These are phyloP conservation scores for Bagarius yarrelli DNA, from an alignment of 2,113 vertebrate species.

Conservation along the genomic window DNA sequence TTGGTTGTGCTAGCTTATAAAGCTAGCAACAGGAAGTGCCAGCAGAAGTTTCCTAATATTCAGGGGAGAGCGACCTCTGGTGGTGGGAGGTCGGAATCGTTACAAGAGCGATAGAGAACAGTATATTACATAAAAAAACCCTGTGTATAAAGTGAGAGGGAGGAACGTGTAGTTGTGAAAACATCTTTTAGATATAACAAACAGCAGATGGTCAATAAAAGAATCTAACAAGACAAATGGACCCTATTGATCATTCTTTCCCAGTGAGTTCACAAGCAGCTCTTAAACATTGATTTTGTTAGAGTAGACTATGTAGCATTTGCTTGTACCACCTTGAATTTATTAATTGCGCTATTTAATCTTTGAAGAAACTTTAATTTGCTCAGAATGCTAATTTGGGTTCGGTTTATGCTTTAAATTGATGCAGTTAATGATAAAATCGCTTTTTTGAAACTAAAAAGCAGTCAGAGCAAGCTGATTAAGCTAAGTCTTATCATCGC, in stretches of 20 bases:
- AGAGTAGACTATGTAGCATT: background rate
- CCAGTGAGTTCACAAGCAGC: background rate
- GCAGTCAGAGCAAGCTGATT: background rate
- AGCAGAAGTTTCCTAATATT: no score
- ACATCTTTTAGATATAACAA: background rate
- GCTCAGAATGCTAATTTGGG: background rate
- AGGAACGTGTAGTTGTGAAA: background rate
- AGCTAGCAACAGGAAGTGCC: no score
- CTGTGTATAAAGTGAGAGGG: background rate
- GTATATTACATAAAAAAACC: background rate
- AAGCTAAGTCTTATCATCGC: background rate
- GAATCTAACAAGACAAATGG: background rate
- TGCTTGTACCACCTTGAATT: background rate
- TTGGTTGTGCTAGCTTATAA: no score
- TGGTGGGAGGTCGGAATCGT: no score
- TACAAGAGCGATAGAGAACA: no score
- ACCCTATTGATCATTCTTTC: background rate
- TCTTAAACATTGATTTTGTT: background rate
- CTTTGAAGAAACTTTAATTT: background rate
- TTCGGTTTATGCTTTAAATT: background rate
- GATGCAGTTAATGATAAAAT: background rate
- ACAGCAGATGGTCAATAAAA: background rate
- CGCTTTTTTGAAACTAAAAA: background rate
- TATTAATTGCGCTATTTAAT: background rate
- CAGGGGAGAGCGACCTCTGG: no score